A percentile compares a stretch with the other conserved stretches of the same genome.
phyloP scores from a whole-genome alignment of 1,140 invertebrate genomes.

The Musca domestica region DNA sequence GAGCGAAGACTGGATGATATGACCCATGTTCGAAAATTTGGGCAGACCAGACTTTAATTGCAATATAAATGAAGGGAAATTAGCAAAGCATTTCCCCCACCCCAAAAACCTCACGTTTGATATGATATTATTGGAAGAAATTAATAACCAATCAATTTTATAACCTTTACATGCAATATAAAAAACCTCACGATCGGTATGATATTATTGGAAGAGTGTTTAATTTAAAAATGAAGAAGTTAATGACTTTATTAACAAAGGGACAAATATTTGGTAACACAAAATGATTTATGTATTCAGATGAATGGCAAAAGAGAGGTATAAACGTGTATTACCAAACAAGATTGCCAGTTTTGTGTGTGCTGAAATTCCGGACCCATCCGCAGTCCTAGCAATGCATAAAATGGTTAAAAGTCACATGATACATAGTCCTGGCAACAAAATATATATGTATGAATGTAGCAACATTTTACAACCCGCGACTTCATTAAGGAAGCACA shows the following conservation, averaged over 20 bases:
- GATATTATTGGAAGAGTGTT: constrained; percentile 17
- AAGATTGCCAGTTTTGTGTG: constrained; percentile 1
- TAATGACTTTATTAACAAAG: constrained; percentile 13
- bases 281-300: constrained; percentile 8
- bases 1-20: constrained; percentile 26
- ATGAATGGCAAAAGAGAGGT: constrained; percentile 15
- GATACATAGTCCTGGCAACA: constrained; percentile 54
- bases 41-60: constrained; percentile 7
- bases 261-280: constrained; percentile 10
- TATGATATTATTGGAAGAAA: no score
- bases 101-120: no score
- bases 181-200: constrained; percentile 8
- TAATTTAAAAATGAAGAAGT: neutral
- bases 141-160: no score
- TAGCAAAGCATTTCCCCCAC: neutral
- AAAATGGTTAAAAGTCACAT: neutral
- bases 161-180: no score
- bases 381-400: neutral
- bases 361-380: constrained; percentile 7
- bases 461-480: constrained; percentile 36
- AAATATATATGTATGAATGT: constrained; percentile 5
- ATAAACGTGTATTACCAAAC: neutral
- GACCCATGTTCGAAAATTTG: constrained; percentile 34
- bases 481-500: constrained; percentile 25
- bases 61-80: constrained; percentile 16